These are phyloP conservation scores for Enteromius unitaeniatus DNA, from an alignment of 2,797 vertebrate species.

Conservation along the genomic window DNA sequence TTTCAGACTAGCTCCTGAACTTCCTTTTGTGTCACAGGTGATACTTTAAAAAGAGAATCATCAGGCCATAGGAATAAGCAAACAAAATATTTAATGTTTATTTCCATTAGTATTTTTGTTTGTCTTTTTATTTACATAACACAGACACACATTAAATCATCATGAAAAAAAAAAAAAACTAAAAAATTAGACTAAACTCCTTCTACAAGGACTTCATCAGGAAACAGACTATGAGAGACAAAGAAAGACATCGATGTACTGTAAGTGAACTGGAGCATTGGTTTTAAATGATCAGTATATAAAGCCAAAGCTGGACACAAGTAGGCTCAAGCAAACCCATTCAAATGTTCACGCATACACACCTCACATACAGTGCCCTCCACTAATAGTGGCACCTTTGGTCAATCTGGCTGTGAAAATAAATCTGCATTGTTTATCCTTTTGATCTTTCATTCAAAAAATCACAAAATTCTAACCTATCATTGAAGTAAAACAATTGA, in stretches of 20 bases:
- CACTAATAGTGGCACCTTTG: no score
- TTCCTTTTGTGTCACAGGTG: conserved; percentile 1
- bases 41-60: neutral
- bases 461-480: no score
- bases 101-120: conserved; percentile 81
- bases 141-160: conserved; percentile 72
- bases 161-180: conserved; percentile 55
- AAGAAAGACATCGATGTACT: conserved; percentile 20
- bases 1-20: conserved; percentile 8
- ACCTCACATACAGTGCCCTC: conserved; percentile 47
- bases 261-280: conserved; percentile 12
- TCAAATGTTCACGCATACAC: conserved; percentile 42
- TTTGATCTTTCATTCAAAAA: no score
- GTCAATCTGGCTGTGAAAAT: no score
- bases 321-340: conserved; percentile 44
- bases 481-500: no score
- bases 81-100: conserved; percentile 82
- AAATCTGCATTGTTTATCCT: no score
- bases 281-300: conserved; percentile 50
- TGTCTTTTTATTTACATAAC: conserved; percentile 77
- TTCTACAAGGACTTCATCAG: conserved; percentile 8
- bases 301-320: conserved; percentile 39
- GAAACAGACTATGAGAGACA: neutral
- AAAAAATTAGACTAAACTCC: conserved; percentile 33
- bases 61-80: conserved; percentile 64